Evolutionary conservation across 2,888 invertebrate species (phyloP), one percentile per base, ranked within the genome.

Genomic region (Idaea aversata): DNA sequence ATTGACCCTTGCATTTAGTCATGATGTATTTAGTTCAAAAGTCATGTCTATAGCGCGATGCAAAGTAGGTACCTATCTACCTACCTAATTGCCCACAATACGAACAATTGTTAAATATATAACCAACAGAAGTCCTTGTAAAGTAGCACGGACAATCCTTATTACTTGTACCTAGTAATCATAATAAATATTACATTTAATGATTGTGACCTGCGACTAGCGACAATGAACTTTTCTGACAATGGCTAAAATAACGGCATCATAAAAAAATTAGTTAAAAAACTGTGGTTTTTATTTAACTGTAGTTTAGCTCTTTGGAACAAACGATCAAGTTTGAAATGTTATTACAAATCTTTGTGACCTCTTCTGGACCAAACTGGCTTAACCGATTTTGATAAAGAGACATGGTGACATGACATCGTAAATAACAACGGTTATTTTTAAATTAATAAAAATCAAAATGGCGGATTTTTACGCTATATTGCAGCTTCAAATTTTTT

Each of bases 151-250:
- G 5, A 47, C 47, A 10, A 10, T 47, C 47, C 47, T 13, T 47
- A 47, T 47, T 10, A 47, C 13, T 25, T 25, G 25, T 47, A 47
- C 10, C 47, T 10, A 47, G 47, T 47, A 7, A 47, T 47, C 47
- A 47, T 13, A 47, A 6, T 47, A 47, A 47, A 13, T 47, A 47
- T 47, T 47, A 47, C 47, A 25, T 47, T 10, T 47, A 47, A 47
- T 47, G 47, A 47, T 47, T 47, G 13, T 47, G 47, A 47, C 47
- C 47, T 47, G 47, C 7, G 47, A 47, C 13, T 10, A 47, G 47
- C 62, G 70, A 72, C 66, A 47, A 47, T 47, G 47, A 47, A 47
- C 6, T 25, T 25, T 25, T 25, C 25, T 47, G 6, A 47, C 36
- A 36, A 36, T 7, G 3, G 10, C 7, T 47, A 47, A 47, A 47